Conservation (phyloP, 2,888 invertebrate species). For the Dryobotodes eremita region DNA sequence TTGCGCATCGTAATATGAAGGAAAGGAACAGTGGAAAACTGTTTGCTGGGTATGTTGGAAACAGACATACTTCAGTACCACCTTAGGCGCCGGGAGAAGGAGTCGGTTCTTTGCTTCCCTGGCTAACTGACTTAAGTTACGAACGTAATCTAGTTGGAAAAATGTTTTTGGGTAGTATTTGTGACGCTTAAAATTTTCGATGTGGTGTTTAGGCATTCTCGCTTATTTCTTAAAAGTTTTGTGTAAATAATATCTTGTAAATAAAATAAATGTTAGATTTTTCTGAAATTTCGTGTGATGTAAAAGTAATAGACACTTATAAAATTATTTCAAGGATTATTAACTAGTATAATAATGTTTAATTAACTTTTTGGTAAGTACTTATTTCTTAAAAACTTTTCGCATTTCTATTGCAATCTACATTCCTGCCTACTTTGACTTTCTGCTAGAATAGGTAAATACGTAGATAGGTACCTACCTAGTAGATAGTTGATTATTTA, state of each 20-base stretch:
- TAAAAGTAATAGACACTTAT: slow-evolving; percentile 38
- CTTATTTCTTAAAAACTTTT: not conserved
- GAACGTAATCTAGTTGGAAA: slow-evolving; percentile 72
- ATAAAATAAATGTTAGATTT: slow-evolving; percentile 57
- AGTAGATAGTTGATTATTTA: not conserved
- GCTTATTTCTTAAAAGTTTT: slow-evolving; percentile 46
- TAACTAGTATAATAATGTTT: slow-evolving; percentile 28
- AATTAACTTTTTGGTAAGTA: slow-evolving; percentile 54
- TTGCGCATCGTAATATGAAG: slow-evolving; percentile 83
- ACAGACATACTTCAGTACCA: slow-evolving; percentile 82
- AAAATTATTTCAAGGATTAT: slow-evolving; percentile 27
- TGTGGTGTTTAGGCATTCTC: slow-evolving; percentile 50
- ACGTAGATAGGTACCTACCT: not conserved
- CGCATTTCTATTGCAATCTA: not conserved
- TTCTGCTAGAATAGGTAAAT: not conserved
- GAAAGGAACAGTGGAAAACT: slow-evolving; percentile 82
- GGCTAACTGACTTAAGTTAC: slow-evolving; percentile 76
- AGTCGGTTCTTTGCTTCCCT: slow-evolving; percentile 68
- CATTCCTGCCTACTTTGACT: not conserved
- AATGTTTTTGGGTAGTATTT: slow-evolving; percentile 52
- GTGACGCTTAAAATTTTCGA: slow-evolving; percentile 43
- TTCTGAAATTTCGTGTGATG: slow-evolving; percentile 47
- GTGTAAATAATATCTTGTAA: slow-evolving; percentile 56
- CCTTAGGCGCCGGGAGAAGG: slow-evolving; percentile 77
- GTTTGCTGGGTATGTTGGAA: slow-evolving; percentile 77